phyloP scores from a whole-genome alignment of 1,140 invertebrate species.

The Drosophila leontia region DNA sequence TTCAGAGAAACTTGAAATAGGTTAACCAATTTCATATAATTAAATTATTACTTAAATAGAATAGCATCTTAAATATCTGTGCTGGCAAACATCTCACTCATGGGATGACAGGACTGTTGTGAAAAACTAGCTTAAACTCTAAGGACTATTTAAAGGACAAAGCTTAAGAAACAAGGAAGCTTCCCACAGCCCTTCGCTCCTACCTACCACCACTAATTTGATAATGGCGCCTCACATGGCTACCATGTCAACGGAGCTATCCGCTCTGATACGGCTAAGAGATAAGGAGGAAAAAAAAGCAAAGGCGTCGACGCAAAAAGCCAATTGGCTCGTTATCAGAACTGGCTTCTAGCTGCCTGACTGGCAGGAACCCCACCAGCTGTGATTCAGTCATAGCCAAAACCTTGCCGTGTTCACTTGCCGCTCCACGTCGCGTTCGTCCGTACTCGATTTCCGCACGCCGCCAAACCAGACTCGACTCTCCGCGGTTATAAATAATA shows the following conservation, averaged over 20 bases:
- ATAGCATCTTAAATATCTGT: background rate
- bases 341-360: background rate
- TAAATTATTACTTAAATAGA: background rate
- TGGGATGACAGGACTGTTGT: background rate
- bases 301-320: constrained; percentile 12
- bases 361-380: constrained; percentile 24
- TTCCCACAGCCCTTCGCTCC: background rate
- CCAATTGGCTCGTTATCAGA: constrained; percentile 20
- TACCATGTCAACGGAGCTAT: constrained; percentile 35
- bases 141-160: background rate
- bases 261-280: constrained; percentile 26
- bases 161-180: background rate
- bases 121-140: background rate
- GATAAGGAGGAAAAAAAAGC: constrained; percentile 35
- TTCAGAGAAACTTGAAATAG: background rate
- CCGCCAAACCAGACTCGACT: background rate
- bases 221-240: constrained; percentile 38
- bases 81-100: background rate
- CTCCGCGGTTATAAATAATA: constrained; percentile 28
- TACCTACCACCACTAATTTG: constrained; percentile 30
- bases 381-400: constrained; percentile 56
- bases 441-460: background rate
- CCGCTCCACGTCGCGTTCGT: background rate
- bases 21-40: background rate
- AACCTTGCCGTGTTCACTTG: constrained; percentile 41